Percentiles rank a stretch among this genome's conserved stretches.
phyloP scores from a whole-genome alignment of 2,113 vertebrate genomes.

The Phodopus roborovskii region DNA sequence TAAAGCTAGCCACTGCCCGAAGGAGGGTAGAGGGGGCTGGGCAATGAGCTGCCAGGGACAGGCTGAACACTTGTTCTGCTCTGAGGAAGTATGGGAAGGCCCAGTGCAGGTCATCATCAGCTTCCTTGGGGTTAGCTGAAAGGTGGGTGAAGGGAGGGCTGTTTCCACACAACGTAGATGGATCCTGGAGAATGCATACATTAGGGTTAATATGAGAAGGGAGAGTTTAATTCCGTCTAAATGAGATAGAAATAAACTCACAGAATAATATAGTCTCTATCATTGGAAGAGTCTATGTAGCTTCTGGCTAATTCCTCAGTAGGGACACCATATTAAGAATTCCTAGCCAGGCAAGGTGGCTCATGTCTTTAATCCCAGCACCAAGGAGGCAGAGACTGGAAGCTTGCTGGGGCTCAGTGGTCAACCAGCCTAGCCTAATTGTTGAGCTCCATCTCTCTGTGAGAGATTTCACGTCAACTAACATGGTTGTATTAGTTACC shows the following conservation, averaged over 20 bases:
- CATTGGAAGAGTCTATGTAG: not conserved
- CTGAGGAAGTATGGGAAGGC: not conserved
- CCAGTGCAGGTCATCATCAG: no score
- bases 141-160: not conserved
- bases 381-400: not conserved
- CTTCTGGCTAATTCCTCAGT: not conserved
- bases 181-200: not conserved
- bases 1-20: not conserved
- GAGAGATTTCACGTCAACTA: not conserved
- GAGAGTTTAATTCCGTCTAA: conserved; percentile 19
- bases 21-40: not conserved
- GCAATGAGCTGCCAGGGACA: not conserved
- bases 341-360: not conserved
- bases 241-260: conserved; percentile 26
- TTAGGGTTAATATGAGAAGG: not conserved
- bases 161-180: not conserved
- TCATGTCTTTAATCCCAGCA: not conserved
- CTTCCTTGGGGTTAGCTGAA: not conserved
- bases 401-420: not conserved
- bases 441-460: not conserved
- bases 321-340: not conserved
- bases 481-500: not conserved
- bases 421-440: not conserved
- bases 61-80: not conserved
- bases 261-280: not conserved